Percentiles rank a stretch among this genome's conserved stretches.
Conservation (phyloP, 2,797 vertebrate genomes). For the Natrix natrix region DNA sequence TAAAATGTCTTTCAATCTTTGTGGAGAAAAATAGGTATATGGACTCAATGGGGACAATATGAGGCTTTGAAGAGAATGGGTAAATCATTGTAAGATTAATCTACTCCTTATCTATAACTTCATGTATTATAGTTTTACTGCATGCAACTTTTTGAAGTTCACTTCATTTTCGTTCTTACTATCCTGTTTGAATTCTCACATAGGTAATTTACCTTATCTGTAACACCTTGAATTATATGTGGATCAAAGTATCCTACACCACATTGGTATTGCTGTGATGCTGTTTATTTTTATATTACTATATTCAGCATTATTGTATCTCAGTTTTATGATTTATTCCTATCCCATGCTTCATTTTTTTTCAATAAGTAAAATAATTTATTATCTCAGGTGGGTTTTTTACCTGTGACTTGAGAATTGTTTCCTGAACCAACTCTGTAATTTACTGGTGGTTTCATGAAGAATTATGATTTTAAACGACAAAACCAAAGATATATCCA, state of each 20-base stretch:
- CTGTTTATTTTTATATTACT: constrained; percentile 7
- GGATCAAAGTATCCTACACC: not conserved
- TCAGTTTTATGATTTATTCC: not conserved
- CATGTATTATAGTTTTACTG: not conserved
- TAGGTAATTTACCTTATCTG: not conserved
- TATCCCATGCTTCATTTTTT: not conserved
- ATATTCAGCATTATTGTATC: not conserved
- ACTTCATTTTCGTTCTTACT: not conserved
- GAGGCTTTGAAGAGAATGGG: not conserved
- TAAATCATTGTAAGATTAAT: not conserved
- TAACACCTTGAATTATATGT: not conserved
- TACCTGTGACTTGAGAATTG: not conserved
- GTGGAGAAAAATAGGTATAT: not conserved
- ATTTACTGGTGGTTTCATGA: not conserved
- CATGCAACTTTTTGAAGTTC: not conserved
- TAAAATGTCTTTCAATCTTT: not conserved
- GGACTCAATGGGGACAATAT: not conserved
- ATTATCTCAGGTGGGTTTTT: not conserved
- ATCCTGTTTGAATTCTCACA: not conserved
- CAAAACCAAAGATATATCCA: not conserved
- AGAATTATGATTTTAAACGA: not conserved
- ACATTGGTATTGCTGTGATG: not conserved
- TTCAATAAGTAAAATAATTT: not conserved
- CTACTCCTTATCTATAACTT: not conserved
- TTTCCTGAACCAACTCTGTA: not conserved